Conservation (phyloP, 37 sponge, comb jelly and placozoan genomes). For the Chondrosia reniformis region DNA sequence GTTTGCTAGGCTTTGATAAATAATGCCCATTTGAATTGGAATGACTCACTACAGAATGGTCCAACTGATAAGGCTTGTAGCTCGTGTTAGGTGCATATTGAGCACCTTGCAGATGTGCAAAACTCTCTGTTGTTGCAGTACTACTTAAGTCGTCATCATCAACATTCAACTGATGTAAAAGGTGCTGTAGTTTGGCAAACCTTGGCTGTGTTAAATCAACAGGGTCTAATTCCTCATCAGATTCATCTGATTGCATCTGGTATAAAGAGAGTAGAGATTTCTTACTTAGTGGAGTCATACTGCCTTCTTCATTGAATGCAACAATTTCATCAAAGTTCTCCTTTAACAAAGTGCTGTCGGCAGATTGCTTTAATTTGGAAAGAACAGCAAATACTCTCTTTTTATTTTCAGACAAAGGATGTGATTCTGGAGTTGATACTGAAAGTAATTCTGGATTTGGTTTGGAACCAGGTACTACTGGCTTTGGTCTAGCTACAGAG, state of each 20-base stretch:
- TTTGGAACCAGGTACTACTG: not conserved
- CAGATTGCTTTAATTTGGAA: slow-evolving; percentile 16
- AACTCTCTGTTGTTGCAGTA: not conserved
- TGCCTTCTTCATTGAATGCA: slow-evolving; percentile 49
- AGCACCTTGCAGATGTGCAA: too few relatives aligned
- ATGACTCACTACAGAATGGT: too few relatives aligned
- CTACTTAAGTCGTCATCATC: slow-evolving; percentile 11
- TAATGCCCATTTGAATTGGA: too few relatives aligned
- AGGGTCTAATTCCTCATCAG: not conserved
- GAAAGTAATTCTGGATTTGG: not conserved
- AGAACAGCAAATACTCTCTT: slow-evolving; percentile 21
- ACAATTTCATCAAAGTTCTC: slow-evolving; percentile 35
- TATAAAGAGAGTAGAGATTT: slow-evolving; percentile 59
- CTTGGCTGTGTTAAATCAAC: not conserved
- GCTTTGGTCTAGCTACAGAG: not conserved
- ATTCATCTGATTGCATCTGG: slow-evolving; percentile 17
- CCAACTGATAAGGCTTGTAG: too few relatives aligned
- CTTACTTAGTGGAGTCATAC: slow-evolving; percentile 40
- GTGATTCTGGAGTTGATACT: not conserved
- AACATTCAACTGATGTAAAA: not conserved
- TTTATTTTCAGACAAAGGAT: not conserved
- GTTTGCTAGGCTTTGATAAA: too few relatives aligned
- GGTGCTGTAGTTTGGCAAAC: not conserved
- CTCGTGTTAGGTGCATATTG: too few relatives aligned
- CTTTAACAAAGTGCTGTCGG: slow-evolving; percentile 20